Evolutionary conservation across 1,140 invertebrate species (phyloP), one percentile per base, ranked within the genome.

Genomic region (Tetramorium parvispinum): DNA sequence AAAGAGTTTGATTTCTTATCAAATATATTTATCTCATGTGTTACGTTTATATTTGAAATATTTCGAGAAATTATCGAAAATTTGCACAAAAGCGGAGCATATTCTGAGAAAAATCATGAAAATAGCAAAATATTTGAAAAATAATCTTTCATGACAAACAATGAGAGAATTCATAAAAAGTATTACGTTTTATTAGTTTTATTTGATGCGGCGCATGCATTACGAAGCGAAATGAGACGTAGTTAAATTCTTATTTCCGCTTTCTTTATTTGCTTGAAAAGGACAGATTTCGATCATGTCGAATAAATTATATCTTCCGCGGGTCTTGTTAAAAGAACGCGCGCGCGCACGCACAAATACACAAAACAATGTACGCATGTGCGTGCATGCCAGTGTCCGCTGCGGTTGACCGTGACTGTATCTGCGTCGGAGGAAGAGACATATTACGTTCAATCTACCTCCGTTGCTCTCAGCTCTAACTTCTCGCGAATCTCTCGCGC

Each of bases 361-460:
- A 53, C 3, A 53, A 3, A n/a, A n/a, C 18, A 10, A 53, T 18
- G 4, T n/a, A 53, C 18, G 51, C 51, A 53, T 43, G 49, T 43
- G 18, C 49, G 40, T 53, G 16, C 27, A 5, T 71, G 46, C 32
- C 18, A 2, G 49, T n/a, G 24, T 11, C 11, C 43, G 18, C 1
- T 3, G 21, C 37, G 46, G 63, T 92, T 94, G 93, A 93, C 92
- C 92, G 93, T 94, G 94, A 94, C 93, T 94, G 92, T 94, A 93
- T 93, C 88, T 94, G 91, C 93, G 92, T 94, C 92, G 92, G 93
- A 94, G 94, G 94, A 94, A 94, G 94, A 94, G 91, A 70, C 94
- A 92, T 90, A 94, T 94, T 94, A 94, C 89, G 91, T 87, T 93
- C 93, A 94, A 94, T 94, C 93, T 94, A 93, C 88, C 92, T 91